These are phyloP conservation scores for Capreolus pygargus DNA, from an alignment of 2,113 vertebrate genomes.

Conservation along the genomic window DNA sequence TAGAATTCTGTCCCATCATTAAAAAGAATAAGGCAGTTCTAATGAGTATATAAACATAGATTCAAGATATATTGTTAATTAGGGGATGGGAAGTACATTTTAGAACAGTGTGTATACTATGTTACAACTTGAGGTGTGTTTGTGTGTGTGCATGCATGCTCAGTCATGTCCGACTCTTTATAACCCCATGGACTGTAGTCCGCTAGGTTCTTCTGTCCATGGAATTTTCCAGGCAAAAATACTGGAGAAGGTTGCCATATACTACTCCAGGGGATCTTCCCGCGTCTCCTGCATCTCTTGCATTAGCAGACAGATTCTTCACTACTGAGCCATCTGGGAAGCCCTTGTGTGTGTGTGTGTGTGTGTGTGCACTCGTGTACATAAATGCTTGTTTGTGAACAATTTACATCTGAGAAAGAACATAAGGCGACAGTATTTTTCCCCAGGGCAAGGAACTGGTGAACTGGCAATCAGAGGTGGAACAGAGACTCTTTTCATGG, in stretches of 20 bases:
- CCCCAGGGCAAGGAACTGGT: background rate
- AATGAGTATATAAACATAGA: background rate
- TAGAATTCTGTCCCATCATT: background rate
- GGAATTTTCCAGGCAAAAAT: too few relatives aligned
- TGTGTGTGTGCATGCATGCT: background rate
- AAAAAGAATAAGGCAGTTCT: background rate
- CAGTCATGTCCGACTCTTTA: too few relatives aligned
- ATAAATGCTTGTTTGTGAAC: background rate
- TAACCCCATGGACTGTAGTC: too few relatives aligned
- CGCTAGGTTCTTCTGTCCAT: too few relatives aligned
- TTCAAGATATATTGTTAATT: background rate
- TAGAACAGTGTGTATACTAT: background rate
- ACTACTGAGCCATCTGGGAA: background rate
- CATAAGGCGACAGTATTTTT: background rate
- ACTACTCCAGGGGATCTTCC: background rate
- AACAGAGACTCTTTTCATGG: background rate
- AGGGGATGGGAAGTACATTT: background rate
- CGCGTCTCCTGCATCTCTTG: background rate
- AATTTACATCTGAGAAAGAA: background rate
- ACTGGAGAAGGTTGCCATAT: background rate
- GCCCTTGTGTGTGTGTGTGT: background rate
- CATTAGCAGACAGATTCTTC: background rate
- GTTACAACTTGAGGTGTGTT: background rate
- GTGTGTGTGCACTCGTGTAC: background rate
- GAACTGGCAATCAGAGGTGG: background rate